These are phyloP conservation scores for Girardinus metallicus DNA, from an alignment of 2,797 vertebrate genomes.

Conservation along the genomic window DNA sequence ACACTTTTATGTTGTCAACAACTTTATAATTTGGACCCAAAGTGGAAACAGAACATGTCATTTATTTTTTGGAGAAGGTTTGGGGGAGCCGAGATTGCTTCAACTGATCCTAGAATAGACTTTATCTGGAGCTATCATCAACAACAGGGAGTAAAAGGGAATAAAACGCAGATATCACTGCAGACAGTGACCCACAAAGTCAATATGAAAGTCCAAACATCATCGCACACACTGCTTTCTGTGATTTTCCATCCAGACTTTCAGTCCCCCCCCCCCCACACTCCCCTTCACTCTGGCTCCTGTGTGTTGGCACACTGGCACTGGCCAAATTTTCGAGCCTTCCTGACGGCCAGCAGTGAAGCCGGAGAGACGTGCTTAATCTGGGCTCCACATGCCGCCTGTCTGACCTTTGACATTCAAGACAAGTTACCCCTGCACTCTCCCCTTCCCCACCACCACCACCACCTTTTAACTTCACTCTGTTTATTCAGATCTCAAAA, in stretches of 20 bases:
- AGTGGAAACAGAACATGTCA: background rate
- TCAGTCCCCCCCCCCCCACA: background rate
- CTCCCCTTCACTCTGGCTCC: slow-evolving; percentile 14
- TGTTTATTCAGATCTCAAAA: slow-evolving; percentile 51
- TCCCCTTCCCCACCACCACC: background rate
- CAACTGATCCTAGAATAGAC: background rate
- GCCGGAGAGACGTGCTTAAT: slow-evolving; percentile 33
- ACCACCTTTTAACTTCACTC: background rate
- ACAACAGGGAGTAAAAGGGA: background rate
- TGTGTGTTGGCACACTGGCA: slow-evolving; percentile 55
- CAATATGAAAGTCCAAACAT: slow-evolving; percentile 52
- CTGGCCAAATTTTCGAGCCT: slow-evolving; percentile 60
- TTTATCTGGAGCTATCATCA: background rate
- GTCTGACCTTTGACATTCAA: slow-evolving; percentile 72
- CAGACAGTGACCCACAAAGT: slow-evolving; percentile 37
- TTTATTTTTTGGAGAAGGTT: too few species aligned
- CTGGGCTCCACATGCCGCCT: slow-evolving; percentile 47
- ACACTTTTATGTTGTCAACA: background rate
- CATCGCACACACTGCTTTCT: slow-evolving; percentile 9
- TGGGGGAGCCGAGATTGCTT: background rate
- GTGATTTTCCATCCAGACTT: slow-evolving; percentile 64
- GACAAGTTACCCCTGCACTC: slow-evolving; percentile 24
- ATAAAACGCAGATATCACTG: slow-evolving; percentile 3
- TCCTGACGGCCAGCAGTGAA: slow-evolving; percentile 24
- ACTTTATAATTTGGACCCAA: background rate